Conservation (phyloP, 2,113 vertebrate genomes). For the Parus major region DNA sequence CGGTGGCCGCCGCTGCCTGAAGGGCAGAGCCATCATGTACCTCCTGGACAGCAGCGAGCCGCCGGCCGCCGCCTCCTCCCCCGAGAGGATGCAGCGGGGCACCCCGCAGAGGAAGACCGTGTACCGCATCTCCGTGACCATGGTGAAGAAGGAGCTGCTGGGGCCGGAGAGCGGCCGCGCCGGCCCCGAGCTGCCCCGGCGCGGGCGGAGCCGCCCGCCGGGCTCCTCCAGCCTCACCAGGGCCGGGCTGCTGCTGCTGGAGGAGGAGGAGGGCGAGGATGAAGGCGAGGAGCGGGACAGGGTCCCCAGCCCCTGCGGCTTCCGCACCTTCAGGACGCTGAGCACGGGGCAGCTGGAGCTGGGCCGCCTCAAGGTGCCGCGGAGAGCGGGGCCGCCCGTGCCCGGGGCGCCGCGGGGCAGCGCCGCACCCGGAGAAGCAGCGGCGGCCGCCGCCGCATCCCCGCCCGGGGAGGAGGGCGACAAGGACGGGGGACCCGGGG, state of each 20-base stretch:
- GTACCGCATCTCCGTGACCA: conserved; percentile 92
- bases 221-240: conserved; percentile 28
- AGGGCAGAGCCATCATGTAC: conserved; percentile 80
- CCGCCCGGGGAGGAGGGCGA: neutral
- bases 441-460: neutral
- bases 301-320: conserved; percentile 54
- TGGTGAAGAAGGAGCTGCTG: conserved; percentile 90
- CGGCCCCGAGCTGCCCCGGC: neutral
- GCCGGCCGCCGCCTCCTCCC: conserved; percentile 67
- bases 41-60: conserved; percentile 80
- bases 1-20: neutral
- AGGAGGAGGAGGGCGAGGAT: conserved; percentile 71
- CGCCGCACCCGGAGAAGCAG: neutral
- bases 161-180: neutral
- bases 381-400: conserved; percentile 18
- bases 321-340: conserved; percentile 86
- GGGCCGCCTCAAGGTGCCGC: conserved; percentile 76
- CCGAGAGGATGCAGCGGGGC: conserved; percentile 81
- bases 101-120: conserved; percentile 85
- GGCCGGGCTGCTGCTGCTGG: conserved; percentile 66
- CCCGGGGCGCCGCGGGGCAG: neutral
- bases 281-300: conserved; percentile 67
- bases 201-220: neutral
- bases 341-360: conserved; percentile 93
- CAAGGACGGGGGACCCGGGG: neutral